phyloP scores from a whole-genome alignment of 2,888 invertebrate genomes.

The Athrips mouffetella region DNA sequence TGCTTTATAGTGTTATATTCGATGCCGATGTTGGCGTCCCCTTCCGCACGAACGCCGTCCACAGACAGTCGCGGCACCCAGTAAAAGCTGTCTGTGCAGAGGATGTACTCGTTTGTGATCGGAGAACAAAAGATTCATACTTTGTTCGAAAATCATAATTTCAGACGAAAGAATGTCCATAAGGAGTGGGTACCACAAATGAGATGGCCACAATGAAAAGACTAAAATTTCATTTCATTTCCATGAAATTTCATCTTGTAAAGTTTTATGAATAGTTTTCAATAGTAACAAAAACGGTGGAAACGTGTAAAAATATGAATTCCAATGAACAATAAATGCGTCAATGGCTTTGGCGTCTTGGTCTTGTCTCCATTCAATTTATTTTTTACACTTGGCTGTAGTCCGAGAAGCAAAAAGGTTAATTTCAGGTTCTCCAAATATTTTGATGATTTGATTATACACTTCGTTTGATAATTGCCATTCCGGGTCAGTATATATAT shows the following conservation, averaged over 20 bases:
- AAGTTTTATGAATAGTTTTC: constrained; percentile 15
- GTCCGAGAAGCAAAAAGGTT: constrained; percentile 22
- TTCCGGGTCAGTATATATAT: constrained; percentile 23
- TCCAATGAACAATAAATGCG: constrained; percentile 22
- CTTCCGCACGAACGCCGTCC: constrained; percentile 19
- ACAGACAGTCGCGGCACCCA: constrained; percentile 24
- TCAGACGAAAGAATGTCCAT: constrained; percentile 11
- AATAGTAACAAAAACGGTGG: constrained; percentile 22
- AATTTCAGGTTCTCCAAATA: constrained; percentile 22
- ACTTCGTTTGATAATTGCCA: constrained; percentile 19
- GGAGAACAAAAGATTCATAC: constrained; percentile 16
- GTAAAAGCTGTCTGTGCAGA: constrained; percentile 21
- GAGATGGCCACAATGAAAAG: not conserved
- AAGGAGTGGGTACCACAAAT: constrained; percentile 22
- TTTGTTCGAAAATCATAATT: constrained; percentile 16
- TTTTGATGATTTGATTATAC: constrained; percentile 11
- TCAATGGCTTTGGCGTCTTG: too few species aligned
- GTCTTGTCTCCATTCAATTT: constrained; percentile 19
- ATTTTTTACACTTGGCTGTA: constrained; percentile 20
- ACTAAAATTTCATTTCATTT: too few species aligned
- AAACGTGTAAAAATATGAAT: constrained; percentile 23
- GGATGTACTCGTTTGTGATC: constrained; percentile 19
- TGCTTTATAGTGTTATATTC: constrained; percentile 18
- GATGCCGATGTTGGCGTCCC: constrained; percentile 13
- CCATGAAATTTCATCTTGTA: not conserved